Evolutionary conservation across 2,113 vertebrate species (phyloP).

Genomic region (Alces alces): DNA sequence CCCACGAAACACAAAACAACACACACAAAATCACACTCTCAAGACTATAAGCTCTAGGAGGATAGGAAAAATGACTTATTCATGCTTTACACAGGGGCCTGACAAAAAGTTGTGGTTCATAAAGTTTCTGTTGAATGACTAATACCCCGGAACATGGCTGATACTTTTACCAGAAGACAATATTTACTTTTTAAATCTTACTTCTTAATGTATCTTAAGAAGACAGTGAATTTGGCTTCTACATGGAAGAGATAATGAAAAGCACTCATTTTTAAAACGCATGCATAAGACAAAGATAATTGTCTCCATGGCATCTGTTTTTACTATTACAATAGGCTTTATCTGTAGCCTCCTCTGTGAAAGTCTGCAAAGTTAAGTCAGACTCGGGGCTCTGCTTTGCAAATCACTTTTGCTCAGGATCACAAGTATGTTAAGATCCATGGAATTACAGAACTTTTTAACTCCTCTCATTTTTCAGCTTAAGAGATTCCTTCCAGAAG

Average conservation of each 20-base stretch:
- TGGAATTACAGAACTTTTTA: background rate
- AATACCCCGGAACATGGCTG: background rate
- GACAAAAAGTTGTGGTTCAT: background rate
- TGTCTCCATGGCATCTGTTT: background rate
- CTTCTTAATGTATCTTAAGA: background rate
- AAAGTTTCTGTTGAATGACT: background rate
- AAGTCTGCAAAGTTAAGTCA: background rate
- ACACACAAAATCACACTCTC: background rate
- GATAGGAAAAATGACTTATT: background rate
- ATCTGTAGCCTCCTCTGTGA: background rate
- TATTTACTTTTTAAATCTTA: background rate
- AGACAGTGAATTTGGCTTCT: background rate
- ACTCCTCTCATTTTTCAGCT: background rate
- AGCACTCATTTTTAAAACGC: background rate
- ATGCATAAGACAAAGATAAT: background rate
- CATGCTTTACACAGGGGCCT: background rate
- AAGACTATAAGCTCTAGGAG: background rate
- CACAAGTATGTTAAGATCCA: background rate
- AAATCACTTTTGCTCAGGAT: background rate
- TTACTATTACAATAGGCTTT: background rate
- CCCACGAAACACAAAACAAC: background rate
- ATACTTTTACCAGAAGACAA: background rate
- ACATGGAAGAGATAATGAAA: background rate
- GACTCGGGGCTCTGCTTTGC: background rate
- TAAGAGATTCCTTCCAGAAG: slow-evolving; percentile 25